Evolutionary conservation across 2,888 invertebrate species (phyloP), one percentile per base, ranked within the genome.

Genomic region (Agrotis puta): DNA sequence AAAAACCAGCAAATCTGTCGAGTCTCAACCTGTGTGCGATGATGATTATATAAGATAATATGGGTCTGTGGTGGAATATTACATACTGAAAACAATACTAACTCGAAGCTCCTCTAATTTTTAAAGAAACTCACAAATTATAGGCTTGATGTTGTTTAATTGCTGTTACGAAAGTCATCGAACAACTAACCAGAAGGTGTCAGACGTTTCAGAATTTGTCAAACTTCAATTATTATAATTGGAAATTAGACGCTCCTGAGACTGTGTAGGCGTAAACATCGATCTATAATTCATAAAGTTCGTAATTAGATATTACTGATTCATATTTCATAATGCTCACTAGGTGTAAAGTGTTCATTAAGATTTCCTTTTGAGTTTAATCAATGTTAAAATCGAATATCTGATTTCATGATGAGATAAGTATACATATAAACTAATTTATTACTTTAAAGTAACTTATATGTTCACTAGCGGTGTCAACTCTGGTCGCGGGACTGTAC

Each of bases 241-340:
- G 13, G 77, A 61, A 77, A 77, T 61, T 16, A 45, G 45, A 57
- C 56, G 24, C 70, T 54, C 18, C 20, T 56, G 18, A 57, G 50
- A 56, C 33, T 11, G n/a, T 24, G 24, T 50, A 50, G 24, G 47
- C 45, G 13, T 45, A 48, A 51, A 50, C 45, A 57, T 48, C 13
- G 45, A 59, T 78, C 50, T 43, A 63, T 54, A 39, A 78, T 64
- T 78, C 50, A 72, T 54, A 53, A 72, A 72, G 5, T 63, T 45
- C 13, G 50, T 64, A 63, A 75, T 64, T 24, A 64, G 72, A 59
- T 78, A 50, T 59, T 64, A 54, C 48, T 64, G 53, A 77, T 61
- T 77, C 33, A 51, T 24, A 77, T 61, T 69, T 56, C 56, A 24
- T 61, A 70, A 57, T 24, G 5, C 56, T 77, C 39, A 50, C 14